These are phyloP conservation scores for Temnothorax rugatulus DNA, from an alignment of 2,888 invertebrate genomes.

Conservation along the genomic window DNA sequence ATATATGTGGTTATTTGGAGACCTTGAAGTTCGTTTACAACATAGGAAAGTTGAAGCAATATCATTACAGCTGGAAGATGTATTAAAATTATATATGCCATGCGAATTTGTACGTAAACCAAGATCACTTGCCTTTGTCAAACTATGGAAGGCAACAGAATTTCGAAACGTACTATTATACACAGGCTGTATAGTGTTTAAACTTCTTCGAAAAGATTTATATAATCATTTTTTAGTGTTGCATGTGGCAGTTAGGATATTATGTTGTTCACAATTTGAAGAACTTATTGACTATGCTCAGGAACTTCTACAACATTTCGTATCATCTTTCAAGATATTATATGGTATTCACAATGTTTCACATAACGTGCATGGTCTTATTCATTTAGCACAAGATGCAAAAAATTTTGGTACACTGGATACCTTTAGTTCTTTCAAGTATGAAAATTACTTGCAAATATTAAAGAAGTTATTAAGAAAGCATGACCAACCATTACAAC, in stretches of 20 bases:
- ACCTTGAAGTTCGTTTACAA: not conserved
- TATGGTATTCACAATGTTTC: not conserved
- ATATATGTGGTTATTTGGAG: slow-evolving; percentile 15
- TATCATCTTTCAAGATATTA: not conserved
- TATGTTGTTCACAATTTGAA: not conserved
- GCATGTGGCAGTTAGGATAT: slow-evolving; percentile 12
- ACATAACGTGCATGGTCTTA: not conserved
- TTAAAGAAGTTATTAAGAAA: not conserved
- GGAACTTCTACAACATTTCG: not conserved
- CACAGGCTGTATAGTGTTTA: not conserved
- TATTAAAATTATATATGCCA: slow-evolving; percentile 7
- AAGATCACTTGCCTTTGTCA: not conserved
- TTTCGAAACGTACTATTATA: not conserved
- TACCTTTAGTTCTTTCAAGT: not conserved
- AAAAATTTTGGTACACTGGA: not conserved
- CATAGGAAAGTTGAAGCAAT: not conserved
- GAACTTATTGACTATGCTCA: not conserved
- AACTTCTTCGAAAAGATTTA: not conserved
- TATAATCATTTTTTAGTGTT: not conserved
- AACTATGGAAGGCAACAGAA: slow-evolving; percentile 23
- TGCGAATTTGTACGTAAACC: slow-evolving; percentile 17
- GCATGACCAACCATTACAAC: not conserved
- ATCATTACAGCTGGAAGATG: not conserved
- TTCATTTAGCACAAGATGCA: not conserved
- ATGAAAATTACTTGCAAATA: not conserved